phyloP scores from a whole-genome alignment of 2,797 vertebrate genomes.

The Poecilia picta region DNA sequence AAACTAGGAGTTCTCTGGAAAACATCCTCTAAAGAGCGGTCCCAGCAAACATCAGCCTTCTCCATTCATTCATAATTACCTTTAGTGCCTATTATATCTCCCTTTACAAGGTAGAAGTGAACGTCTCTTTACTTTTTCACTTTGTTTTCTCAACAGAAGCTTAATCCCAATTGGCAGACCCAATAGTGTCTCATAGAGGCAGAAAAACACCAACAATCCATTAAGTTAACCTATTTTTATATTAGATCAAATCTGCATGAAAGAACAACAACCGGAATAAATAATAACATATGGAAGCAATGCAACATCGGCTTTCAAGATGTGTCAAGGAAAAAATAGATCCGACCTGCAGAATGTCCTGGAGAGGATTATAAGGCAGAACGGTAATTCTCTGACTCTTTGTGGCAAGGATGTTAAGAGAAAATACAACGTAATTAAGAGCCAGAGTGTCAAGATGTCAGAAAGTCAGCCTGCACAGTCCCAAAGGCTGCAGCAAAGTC shows the following conservation, averaged over 20 bases:
- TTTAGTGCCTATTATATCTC: background rate
- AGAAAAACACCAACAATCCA: conserved; percentile 42
- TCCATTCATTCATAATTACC: background rate
- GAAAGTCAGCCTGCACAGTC: conserved; percentile 4
- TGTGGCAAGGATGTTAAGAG: conserved; percentile 14
- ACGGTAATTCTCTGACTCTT: background rate
- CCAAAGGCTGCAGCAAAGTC: conserved; percentile 46
- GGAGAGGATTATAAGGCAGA: conserved; percentile 20
- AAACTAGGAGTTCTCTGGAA: background rate
- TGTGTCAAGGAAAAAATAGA: conserved; percentile 12
- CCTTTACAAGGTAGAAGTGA: background rate
- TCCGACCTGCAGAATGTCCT: conserved; percentile 10
- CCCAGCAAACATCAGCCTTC: background rate
- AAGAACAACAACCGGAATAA: conserved; percentile 1
- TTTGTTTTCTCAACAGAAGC: background rate
- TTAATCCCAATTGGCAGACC: background rate
- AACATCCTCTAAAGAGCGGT: background rate
- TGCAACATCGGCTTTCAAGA: conserved; percentile 14
- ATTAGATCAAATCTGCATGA: conserved; percentile 40
- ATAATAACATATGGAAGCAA: conserved; percentile 6
- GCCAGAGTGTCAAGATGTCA: conserved; percentile 22
- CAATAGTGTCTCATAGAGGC: background rate
- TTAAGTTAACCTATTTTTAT: conserved; percentile 26
- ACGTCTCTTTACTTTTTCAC: background rate
- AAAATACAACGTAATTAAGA: conserved; percentile 32